Conservation (phyloP, 2,797 vertebrate genomes). For the Acropternis orthonyx region DNA sequence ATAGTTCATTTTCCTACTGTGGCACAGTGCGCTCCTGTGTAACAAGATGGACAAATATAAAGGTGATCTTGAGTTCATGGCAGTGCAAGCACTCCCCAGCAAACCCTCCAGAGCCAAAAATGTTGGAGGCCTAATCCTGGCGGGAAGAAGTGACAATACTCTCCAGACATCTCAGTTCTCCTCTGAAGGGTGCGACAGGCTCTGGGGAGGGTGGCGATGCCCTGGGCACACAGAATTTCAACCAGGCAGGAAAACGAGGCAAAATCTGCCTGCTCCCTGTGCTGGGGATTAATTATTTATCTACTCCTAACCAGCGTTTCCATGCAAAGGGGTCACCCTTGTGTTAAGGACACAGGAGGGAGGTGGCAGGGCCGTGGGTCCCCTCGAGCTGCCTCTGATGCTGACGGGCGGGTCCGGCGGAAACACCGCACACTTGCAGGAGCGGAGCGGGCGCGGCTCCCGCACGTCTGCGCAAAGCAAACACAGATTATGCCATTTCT, state of each 20-base stretch:
- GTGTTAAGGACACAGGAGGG: not conserved
- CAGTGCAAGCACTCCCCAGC: not conserved
- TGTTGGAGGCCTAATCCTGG: fast-evolving
- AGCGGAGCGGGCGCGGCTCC: not conserved
- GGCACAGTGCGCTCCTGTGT: fast-evolving
- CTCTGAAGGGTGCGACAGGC: not conserved
- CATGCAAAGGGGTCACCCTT: not conserved
- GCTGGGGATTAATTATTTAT: not conserved
- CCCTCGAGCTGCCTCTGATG: fast-evolving
- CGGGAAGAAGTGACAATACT: not conserved
- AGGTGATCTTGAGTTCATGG: not conserved
- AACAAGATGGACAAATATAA: not conserved
- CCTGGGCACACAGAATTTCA: not conserved
- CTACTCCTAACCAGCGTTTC: not conserved
- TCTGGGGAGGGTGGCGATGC: fast-evolving
- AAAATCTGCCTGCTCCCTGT: fast-evolving
- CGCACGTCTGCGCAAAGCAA: not conserved
- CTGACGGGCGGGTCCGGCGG: not conserved
- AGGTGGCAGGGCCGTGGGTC: not conserved
- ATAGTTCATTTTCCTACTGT: not conserved
- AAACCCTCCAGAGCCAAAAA: not conserved
- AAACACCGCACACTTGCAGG: fast-evolving
- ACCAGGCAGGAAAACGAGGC: fast-evolving
- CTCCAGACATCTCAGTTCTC: not conserved
- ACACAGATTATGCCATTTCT: conserved; percentile 20